Conservation (phyloP, 2,888 invertebrate genomes). For the Onthophagus sagittarius region DNA sequence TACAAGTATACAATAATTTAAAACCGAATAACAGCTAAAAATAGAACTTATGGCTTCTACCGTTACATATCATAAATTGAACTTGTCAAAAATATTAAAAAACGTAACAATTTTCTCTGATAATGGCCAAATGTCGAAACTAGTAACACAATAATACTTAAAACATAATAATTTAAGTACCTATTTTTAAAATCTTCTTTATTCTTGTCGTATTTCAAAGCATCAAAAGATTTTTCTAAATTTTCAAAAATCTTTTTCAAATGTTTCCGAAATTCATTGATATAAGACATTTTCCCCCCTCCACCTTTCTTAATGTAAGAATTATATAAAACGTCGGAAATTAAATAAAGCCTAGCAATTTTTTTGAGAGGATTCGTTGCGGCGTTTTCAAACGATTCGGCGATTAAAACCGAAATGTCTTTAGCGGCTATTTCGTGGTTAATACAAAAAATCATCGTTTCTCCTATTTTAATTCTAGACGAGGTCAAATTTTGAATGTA, state of each 20-base stretch:
- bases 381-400: conserved; percentile 74
- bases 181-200: conserved; percentile 83
- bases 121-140: too few species aligned
- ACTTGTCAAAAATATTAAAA: too few species aligned
- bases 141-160: neutral
- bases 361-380: conserved; percentile 72
- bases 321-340: conserved; percentile 95
- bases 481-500: conserved; percentile 78
- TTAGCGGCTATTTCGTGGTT: conserved; percentile 92
- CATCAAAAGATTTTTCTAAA: conserved; percentile 63
- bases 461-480: conserved; percentile 72
- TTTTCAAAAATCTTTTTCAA: conserved; percentile 71
- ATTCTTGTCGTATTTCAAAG: conserved; percentile 71
- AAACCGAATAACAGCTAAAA: too few species aligned
- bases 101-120: too few species aligned
- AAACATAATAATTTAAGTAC: neutral
- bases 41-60: too few species aligned
- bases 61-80: too few species aligned
- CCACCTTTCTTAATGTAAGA: conserved; percentile 83
- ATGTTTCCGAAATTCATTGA: conserved; percentile 75
- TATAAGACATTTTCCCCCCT: conserved; percentile 82
- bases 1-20: too few species aligned
- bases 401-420: conserved; percentile 86
- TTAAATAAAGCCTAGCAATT: conserved; percentile 86
- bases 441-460: conserved; percentile 96